Base-by-base conservation (phyloP, 1,140 invertebrate genomes). In the Bradysia coprophila region DNA sequence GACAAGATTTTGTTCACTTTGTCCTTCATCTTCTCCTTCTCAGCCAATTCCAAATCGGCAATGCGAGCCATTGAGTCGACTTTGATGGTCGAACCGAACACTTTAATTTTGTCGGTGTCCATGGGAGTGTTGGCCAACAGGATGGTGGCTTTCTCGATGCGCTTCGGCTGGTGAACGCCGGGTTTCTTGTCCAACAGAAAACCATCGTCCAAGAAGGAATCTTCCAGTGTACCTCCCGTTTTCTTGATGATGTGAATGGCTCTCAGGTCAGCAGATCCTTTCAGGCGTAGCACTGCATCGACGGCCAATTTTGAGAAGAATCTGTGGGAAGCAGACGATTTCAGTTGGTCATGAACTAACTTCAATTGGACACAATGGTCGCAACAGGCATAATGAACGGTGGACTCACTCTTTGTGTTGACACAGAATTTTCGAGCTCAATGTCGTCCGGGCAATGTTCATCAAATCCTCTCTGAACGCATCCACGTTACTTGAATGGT, bases 101-200 rank as follows among this genome's bases (percentile, higher is more conserved):
- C 87, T 73, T 98, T 98, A 48, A 99, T 96, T 67, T 99, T 99
- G 56, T 99, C 96, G 16, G 93, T 94, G 62, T 99, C 96, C 96
- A 99, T 99, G 0, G 96, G 90, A 24, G 96, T 99, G 57, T 99
- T 99, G n/a, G 95, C 95, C 56, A 99, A 93, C 11, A 99, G 72
- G 56, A 99, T 98, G 55, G 80, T 83, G 10, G 92, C 92, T 57
- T 82, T 95, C 65, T 95, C 89, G 51, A 97, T 55, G 13, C 73
- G 69, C 54, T 90, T 85, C 9, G 89, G 89, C 55, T 92, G 88
- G 61, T 86, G 78, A 38, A 81, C 69, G 37, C 92, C 92, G 15
- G 87, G 75, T 65, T 92, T 97, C 56, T 99, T 99, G 58, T 98
- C 93, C 44, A 99, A 64, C 19, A 99, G 67, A 59, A 99, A 99